phyloP scores from a whole-genome alignment of 2,888 invertebrate genomes.

The Leptopilina drosophilae region DNA sequence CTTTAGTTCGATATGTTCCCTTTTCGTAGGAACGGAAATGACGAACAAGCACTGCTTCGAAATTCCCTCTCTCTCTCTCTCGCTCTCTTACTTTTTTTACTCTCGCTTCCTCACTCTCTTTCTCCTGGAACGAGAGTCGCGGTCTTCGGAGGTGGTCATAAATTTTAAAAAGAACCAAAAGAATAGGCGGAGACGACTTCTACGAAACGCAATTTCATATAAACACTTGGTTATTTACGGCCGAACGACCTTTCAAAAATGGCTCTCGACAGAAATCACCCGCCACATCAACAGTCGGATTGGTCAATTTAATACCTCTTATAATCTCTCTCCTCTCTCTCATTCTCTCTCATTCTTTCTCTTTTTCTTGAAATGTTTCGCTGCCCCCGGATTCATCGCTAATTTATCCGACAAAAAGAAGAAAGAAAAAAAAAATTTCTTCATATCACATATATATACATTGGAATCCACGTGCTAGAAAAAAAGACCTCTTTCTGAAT shows the following conservation, averaged over 20 bases:
- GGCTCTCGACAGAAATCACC: constrained; percentile 47
- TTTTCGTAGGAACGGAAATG: constrained; percentile 37
- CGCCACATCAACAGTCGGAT: constrained; percentile 45
- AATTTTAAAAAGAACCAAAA: constrained; percentile 58
- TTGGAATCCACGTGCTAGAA: constrained; percentile 38
- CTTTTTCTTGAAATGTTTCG: constrained; percentile 5
- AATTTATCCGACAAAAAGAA: constrained; percentile 23
- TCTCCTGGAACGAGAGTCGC: constrained; percentile 42
- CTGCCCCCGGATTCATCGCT: constrained; percentile 37
- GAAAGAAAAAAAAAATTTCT: not conserved
- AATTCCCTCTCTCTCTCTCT: not conserved
- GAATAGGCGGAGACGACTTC: constrained; percentile 61
- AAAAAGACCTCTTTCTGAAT: not conserved
- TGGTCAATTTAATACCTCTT: constrained; percentile 50
- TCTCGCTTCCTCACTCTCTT: constrained; percentile 16
- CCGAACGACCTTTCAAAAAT: constrained; percentile 50
- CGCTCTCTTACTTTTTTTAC: not conserved
- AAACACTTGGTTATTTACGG: constrained; percentile 70
- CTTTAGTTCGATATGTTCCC: constrained; percentile 35
- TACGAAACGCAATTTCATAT: constrained; percentile 68
- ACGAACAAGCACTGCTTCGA: constrained; percentile 34
- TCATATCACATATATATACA: not conserved
- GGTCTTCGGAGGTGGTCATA: constrained; percentile 61
- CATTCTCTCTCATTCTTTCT: too few relatives aligned
- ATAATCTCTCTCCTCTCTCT: not conserved